phyloP scores from a whole-genome alignment of 2,888 invertebrate genomes.

The Anticlea derivata region DNA sequence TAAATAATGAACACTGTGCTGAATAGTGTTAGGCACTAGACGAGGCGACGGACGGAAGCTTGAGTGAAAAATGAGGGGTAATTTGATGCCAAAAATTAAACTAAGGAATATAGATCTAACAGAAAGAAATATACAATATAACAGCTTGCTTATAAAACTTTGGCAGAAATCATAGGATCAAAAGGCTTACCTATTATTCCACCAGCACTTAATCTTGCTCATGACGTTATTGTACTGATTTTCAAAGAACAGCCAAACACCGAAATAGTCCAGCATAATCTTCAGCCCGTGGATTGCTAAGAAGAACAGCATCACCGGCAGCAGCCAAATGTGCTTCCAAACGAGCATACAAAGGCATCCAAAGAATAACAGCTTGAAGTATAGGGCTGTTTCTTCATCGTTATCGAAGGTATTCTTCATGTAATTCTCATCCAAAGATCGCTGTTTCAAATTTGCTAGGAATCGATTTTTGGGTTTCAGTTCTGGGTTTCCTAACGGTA shows the following conservation, averaged over 20 bases:
- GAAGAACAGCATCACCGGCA: constrained; percentile 90
- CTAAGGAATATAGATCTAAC: too few species aligned
- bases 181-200: constrained; percentile 80
- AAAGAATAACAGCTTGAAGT: constrained; percentile 91
- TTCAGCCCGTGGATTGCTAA: constrained; percentile 87
- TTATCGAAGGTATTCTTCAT: constrained; percentile 69
- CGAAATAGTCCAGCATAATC: constrained; percentile 76
- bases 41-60: too few species aligned
- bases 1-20: too few species aligned
- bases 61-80: too few species aligned
- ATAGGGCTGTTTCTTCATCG: constrained; percentile 86
- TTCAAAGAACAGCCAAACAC: constrained; percentile 77
- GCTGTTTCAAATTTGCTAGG: constrained; percentile 68
- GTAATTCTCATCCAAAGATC: constrained; percentile 73
- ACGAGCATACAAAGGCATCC: constrained; percentile 92
- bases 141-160: too few species aligned
- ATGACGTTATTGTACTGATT: constrained; percentile 69
- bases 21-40: too few species aligned
- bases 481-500: constrained; percentile 67
- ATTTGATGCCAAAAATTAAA: too few species aligned
- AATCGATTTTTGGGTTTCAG: constrained; percentile 65
- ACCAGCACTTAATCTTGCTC: constrained; percentile 82
- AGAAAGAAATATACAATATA: too few species aligned
- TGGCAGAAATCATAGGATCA: too few species aligned
- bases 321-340: constrained; percentile 93